Evolutionary conservation across 23 tunicate species (phyloP).

Genomic region (Ciona savignyi): DNA sequence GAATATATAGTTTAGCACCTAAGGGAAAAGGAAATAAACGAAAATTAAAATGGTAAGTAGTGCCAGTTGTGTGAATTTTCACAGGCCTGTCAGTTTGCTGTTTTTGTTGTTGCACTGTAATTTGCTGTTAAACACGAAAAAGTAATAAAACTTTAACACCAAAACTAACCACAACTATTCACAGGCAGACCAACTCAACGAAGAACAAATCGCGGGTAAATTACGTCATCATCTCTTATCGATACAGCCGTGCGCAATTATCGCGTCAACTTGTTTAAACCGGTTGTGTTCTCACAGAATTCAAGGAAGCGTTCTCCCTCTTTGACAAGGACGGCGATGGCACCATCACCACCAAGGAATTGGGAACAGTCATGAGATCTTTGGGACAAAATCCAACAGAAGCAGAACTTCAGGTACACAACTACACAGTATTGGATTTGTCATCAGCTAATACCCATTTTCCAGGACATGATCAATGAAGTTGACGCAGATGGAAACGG

Average conservation of each 20-base stretch:
- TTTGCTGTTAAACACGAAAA: no score
- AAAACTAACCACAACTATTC: no score
- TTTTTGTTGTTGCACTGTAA: no score
- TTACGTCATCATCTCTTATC: not conserved
- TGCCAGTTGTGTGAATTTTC: no score
- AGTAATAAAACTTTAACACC: no score
- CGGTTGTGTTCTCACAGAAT: slow-evolving; percentile 49
- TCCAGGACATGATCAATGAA: slow-evolving; percentile 99
- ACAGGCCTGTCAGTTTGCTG: no score
- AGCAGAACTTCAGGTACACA: slow-evolving; percentile 85
- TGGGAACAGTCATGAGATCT: slow-evolving; percentile 99
- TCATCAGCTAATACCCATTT: no score
- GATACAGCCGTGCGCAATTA: no score
- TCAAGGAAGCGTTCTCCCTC: slow-evolving; percentile 98
- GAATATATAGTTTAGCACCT: no score
- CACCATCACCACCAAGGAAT: slow-evolving; percentile 98
- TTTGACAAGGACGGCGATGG: slow-evolving; percentile 99
- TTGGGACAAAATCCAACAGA: slow-evolving; percentile 99
- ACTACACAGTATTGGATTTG: not conserved
- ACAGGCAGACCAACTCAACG: slow-evolving; percentile 81
- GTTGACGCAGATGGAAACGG: slow-evolving; percentile 99
- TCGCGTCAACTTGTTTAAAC: no score
- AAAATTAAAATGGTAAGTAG: no score
- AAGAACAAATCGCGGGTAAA: slow-evolving; percentile 93
- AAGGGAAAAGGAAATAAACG: no score